Percentiles rank a stretch among this genome's conserved stretches.
These are phyloP conservation scores for Idris sp. DNA, from an alignment of 1,140 invertebrate genomes.

Conservation along the genomic window DNA sequence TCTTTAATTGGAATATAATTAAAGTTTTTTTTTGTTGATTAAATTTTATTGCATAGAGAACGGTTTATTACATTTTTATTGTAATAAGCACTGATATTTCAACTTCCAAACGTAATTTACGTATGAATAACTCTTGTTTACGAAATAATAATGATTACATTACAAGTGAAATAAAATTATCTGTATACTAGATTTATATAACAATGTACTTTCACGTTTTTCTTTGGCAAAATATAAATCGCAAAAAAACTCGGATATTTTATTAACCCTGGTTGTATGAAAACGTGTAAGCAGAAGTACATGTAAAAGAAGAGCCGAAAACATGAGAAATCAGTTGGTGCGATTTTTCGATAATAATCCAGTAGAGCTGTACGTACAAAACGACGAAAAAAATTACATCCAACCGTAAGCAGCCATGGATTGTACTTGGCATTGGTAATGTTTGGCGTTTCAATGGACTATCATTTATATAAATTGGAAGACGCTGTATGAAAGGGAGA, in stretches of 20 bases:
- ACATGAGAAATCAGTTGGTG: constrained; percentile 58
- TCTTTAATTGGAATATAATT: too few relatives aligned
- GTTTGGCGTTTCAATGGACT: constrained; percentile 70
- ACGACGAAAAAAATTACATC: constrained; percentile 73
- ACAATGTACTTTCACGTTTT: too few relatives aligned
- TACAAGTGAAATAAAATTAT: too few relatives aligned
- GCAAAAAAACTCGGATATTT: background rate
- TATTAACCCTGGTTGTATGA: constrained; percentile 3
- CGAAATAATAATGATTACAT: too few relatives aligned
- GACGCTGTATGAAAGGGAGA: constrained; percentile 42
- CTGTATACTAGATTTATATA: too few relatives aligned
- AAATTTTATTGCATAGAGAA: too few relatives aligned
- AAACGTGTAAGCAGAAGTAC: constrained; percentile 13
- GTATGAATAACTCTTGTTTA: too few relatives aligned
- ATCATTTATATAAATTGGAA: constrained; percentile 74
- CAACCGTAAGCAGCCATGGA: constrained; percentile 38
- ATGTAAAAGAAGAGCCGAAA: constrained; percentile 26
- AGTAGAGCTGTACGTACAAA: constrained; percentile 58
- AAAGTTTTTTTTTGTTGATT: too few relatives aligned
- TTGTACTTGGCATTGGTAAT: constrained; percentile 70
- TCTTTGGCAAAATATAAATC: background rate
- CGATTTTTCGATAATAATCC: constrained; percentile 74
- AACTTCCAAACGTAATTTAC: too few relatives aligned
- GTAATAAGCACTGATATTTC: too few relatives aligned
- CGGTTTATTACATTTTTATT: too few relatives aligned